These are phyloP conservation scores for Nettapus auritus DNA, from an alignment of 2,113 vertebrate genomes.

Conservation along the genomic window DNA sequence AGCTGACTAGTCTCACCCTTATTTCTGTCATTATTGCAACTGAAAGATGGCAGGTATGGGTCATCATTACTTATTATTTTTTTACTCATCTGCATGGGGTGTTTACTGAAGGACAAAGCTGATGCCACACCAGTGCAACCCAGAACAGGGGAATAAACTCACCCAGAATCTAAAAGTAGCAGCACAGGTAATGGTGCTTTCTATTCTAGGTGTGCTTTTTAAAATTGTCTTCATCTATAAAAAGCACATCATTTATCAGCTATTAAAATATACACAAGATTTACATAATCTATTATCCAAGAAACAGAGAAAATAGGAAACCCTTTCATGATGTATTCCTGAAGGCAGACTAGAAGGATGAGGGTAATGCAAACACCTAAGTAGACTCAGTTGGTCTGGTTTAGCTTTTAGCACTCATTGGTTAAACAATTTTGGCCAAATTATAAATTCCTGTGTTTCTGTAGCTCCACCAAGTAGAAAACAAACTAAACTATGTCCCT, in stretches of 20 bases:
- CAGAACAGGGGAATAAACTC: not conserved
- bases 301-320: not conserved
- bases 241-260: not conserved
- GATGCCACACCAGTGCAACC: not conserved
- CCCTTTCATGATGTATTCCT: not conserved
- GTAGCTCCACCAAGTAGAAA: not conserved
- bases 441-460: not conserved
- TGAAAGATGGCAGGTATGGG: not conserved
- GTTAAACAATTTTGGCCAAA: not conserved
- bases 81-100: not conserved
- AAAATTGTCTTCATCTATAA: not conserved
- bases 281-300: not conserved
- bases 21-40: not conserved
- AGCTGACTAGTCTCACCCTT: not conserved
- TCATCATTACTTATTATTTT: not conserved
- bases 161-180: not conserved
- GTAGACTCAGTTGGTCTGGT: not conserved
- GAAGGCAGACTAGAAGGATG: not conserved
- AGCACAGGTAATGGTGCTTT: not conserved
- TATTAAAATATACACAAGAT: not conserved
- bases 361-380: not conserved
- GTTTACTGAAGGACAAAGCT: not conserved
- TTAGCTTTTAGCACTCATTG: not conserved
- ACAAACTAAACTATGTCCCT: not conserved
- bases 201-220: not conserved